Conservation (phyloP, 2,797 vertebrate species). For the Gephyroberyx darwinii region DNA sequence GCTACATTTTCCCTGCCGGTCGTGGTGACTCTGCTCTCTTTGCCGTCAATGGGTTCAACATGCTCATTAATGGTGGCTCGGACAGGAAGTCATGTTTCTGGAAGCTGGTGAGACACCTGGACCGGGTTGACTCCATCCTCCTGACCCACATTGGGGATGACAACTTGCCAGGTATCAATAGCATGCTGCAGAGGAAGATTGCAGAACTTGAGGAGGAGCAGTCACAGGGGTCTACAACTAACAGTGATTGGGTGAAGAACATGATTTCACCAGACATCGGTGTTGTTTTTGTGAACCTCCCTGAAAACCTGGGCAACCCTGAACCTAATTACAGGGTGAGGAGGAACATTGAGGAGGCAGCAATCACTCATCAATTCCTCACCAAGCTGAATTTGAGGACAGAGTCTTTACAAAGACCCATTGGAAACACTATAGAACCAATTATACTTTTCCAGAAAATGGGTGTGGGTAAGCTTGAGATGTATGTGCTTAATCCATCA, state of each 20-base stretch:
- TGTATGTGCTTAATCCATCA: slow-evolving; percentile 96
- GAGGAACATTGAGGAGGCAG: slow-evolving; percentile 90
- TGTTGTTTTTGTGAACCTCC: slow-evolving; percentile 94
- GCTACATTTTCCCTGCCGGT: slow-evolving; percentile 97
- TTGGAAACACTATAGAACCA: slow-evolving; percentile 89
- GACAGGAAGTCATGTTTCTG: slow-evolving; percentile 97
- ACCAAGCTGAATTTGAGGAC: slow-evolving; percentile 91
- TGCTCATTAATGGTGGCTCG: slow-evolving; percentile 97
- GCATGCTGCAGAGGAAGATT: slow-evolving; percentile 94
- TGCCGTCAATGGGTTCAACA: slow-evolving; percentile 98
- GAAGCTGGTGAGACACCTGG: slow-evolving; percentile 96
- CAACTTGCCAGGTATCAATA: slow-evolving; percentile 96
- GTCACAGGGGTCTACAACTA: slow-evolving; percentile 94
- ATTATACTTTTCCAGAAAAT: slow-evolving; percentile 98
- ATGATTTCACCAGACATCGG: slow-evolving; percentile 97
- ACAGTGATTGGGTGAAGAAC: slow-evolving; percentile 98
- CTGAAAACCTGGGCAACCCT: slow-evolving; percentile 88
- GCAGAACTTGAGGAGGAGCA: slow-evolving; percentile 95
- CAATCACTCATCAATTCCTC: slow-evolving; percentile 90
- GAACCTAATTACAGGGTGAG: slow-evolving; percentile 88
- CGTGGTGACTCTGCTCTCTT: slow-evolving; percentile 95
- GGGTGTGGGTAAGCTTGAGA: slow-evolving; percentile 97
- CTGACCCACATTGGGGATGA: slow-evolving; percentile 95
- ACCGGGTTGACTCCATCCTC: slow-evolving; percentile 95
- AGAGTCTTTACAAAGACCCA: slow-evolving; percentile 89